phyloP scores from a whole-genome alignment of 1,140 invertebrate species.

The Pogonognathellus flavescens region DNA sequence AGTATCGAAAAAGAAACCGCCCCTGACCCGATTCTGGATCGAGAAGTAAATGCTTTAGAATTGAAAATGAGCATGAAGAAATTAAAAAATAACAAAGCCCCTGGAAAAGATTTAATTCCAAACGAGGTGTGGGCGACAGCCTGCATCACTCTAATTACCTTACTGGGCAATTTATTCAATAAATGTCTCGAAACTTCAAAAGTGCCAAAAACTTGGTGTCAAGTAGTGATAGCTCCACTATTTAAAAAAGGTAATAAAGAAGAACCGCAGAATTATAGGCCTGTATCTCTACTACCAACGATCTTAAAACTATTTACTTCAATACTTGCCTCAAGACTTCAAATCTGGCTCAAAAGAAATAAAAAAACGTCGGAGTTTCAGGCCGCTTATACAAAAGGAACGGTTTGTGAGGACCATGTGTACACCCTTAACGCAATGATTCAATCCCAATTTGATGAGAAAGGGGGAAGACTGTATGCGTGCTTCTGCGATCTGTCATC shows the following conservation, averaged over 20 bases:
- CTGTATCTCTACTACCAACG: background rate
- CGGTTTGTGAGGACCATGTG: conserved; percentile 65
- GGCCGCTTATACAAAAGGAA: conserved; percentile 64
- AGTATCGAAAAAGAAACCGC: background rate
- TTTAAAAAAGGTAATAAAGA: background rate
- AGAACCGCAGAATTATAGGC: background rate
- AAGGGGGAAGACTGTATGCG: conserved; percentile 40
- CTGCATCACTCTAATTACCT: background rate
- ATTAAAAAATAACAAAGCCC: conserved; percentile 20
- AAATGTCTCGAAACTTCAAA: background rate
- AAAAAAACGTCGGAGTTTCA: conserved; percentile 65
- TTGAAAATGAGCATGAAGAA: background rate
- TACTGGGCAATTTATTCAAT: background rate
- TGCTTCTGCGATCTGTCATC: conserved; percentile 43
- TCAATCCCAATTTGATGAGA: background rate
- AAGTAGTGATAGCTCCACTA: background rate
- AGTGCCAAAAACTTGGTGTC: background rate
- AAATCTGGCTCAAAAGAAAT: background rate
- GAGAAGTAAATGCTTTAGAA: background rate
- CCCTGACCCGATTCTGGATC: background rate
- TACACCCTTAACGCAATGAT: conserved; percentile 62
- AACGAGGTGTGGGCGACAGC: background rate
- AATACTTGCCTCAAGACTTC: background rate
- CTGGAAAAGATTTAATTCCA: background rate
- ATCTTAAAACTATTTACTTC: background rate